Base-by-base conservation (phyloP, 2,113 vertebrate species). In the Gadus chalcogrammus region DNA sequence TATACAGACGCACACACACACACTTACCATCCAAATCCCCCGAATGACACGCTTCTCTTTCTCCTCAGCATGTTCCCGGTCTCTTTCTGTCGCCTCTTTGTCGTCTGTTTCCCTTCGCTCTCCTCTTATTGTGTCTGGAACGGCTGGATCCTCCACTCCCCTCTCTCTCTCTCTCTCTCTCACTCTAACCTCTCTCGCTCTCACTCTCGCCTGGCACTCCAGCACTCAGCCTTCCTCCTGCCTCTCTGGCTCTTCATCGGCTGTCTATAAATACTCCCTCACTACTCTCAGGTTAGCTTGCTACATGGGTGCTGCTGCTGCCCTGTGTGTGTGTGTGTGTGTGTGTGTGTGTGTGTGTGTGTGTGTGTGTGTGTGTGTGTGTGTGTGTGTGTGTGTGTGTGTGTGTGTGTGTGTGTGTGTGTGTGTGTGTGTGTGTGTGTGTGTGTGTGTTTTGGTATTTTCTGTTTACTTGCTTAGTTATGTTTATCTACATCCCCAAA, bases 41-140 rank as follows among this genome's bases (percentile, higher is more conserved):
- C 88, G 3, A 90, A 90, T 3, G 88, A 90, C 65, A 88, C 87
- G 61, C 88, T 90, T 78, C 88, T 90, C 85, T 90, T 90, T 82
- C 88, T 88, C 85, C 88, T 87, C 83, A 88, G 84, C 88, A 90
- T 90, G 79, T 65, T 87, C 24, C 59, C 78, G 67, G 3, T 62
- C 9, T 61, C 60, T 62, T 5, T 27, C 61, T 31, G 58, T 61
- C 20, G 13, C 53, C 38, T 56, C 69, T 75, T 62, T 15, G 20
- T 62, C 22, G 13, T 60, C 15, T 68, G 64, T 55, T 42, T 74
- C 70, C 70, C 55, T 58, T n/a, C 55, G 55, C n/a, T 58, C 22
- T 62, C 61, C 74, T 67, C 77, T 77, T 81, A 78, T 86, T 86
- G 81, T 84, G 80, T 87, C 75, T 82, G 38, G 62, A 31, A 6